A percentile compares a stretch with the other conserved stretches of the same genome.
Evolutionary conservation across 2,888 invertebrate species (phyloP).

Genomic region (Stenodema calcarata): DNA sequence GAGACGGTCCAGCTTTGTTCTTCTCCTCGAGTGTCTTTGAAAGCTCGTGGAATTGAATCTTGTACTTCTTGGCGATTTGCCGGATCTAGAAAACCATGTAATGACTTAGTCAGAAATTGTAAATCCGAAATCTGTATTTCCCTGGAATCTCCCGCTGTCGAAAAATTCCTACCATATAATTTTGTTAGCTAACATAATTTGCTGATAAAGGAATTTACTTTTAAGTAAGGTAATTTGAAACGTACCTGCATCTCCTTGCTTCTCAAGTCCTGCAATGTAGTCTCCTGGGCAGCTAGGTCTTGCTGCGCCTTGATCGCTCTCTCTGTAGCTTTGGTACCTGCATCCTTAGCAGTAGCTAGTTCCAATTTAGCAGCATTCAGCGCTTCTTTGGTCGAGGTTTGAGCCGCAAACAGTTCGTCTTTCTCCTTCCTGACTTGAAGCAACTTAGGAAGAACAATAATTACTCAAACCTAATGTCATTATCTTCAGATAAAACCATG

Average conservation of each 20-base stretch:
- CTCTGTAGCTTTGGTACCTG: slow-evolving; percentile 62
- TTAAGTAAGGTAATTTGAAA: background rate
- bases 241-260: slow-evolving; percentile 64
- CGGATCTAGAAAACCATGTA: slow-evolving; percentile 70
- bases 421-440: slow-evolving; percentile 22
- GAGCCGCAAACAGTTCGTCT: background rate
- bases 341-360: slow-evolving; percentile 71
- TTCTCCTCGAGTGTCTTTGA: slow-evolving; percentile 71
- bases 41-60: slow-evolving; percentile 81
- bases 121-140: background rate
- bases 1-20: slow-evolving; percentile 64
- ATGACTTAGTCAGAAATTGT: no score
- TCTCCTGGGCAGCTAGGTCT: slow-evolving; percentile 72
- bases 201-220: background rate
- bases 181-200: background rate
- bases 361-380: slow-evolving; percentile 13
- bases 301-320: slow-evolving; percentile 67
- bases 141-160: no score
- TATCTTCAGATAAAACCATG: background rate
- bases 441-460: background rate
- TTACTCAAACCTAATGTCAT: background rate
- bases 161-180: no score
- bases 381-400: slow-evolving; percentile 27
- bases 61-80: slow-evolving; percentile 92
- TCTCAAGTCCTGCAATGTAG: slow-evolving; percentile 70